Conservation (phyloP, 1,140 invertebrate species). For the Cyrtorhinus lividipennis region DNA sequence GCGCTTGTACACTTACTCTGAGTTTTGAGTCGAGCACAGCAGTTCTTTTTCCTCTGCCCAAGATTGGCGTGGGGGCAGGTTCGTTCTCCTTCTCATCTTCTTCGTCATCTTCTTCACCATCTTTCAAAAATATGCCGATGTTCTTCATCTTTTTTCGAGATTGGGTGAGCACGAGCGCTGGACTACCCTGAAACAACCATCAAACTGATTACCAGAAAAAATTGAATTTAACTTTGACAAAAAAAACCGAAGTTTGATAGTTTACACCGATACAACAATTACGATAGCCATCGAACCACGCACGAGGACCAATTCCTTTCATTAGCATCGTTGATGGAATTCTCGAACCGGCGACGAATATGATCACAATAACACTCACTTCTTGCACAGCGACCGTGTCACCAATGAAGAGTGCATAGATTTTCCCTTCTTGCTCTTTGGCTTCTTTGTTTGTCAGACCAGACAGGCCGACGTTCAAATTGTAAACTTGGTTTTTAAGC, state of each 20-base stretch:
- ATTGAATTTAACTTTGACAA: neutral
- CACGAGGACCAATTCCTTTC: neutral
- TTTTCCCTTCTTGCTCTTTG: slow-evolving; percentile 73
- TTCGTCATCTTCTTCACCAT: slow-evolving; percentile 77
- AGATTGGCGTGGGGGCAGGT: slow-evolving; percentile 30
- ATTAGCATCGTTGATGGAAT: neutral
- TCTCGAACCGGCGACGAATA: too few species aligned
- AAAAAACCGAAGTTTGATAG: too few species aligned
- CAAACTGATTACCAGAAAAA: neutral
- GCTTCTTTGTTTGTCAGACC: slow-evolving; percentile 71
- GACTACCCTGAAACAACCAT: slow-evolving; percentile 39
- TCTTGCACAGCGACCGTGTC: slow-evolving; percentile 93
- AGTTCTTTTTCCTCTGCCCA: slow-evolving; percentile 70
- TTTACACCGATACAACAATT: too few species aligned
- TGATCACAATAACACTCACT: too few species aligned
- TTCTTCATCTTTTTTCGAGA: slow-evolving; percentile 94
- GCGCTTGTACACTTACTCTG: slow-evolving; percentile 45
- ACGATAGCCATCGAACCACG: too few species aligned
- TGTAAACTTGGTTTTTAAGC: slow-evolving; percentile 94
- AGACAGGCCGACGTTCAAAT: slow-evolving; percentile 87
- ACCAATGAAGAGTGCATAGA: slow-evolving; percentile 87
- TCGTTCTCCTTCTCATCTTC: slow-evolving; percentile 53
- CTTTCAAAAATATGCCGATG: slow-evolving; percentile 90
- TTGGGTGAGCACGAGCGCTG: slow-evolving; percentile 77
- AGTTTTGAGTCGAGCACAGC: slow-evolving; percentile 92